Base-by-base conservation (phyloP, 2,113 vertebrate genomes). In the Thamnaconus septentrionalis region DNA sequence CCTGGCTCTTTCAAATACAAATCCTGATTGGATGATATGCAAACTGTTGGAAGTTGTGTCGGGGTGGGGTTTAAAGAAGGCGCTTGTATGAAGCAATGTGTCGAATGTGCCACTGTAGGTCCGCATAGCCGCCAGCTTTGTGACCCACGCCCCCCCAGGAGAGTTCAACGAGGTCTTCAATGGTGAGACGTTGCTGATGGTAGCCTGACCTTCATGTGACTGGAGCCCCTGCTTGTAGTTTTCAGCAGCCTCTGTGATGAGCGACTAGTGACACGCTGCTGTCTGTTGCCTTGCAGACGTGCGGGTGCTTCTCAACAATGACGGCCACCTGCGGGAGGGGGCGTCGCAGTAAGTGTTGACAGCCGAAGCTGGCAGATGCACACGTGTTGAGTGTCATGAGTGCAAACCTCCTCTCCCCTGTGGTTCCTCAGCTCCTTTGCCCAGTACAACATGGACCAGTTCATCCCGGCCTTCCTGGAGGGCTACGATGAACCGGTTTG, bases 391-490 rank as follows among this genome's bases (percentile, higher is more conserved):
- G n/a, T 51, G 9, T 5, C 49, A 12, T 51, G 8, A 10, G 9
- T 9, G 48, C 49, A 11, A 3, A 5, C 44, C 5, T 45, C 44
- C 44, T n/a, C 3, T 51, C 11, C 6, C 11, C n/a, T 51, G 10
- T n/a, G 49, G 11, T 51, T 51, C 4, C 12, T 10, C 70, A 99
- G 97, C 90, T 96, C 96, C 53, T 99, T 99, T 94, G 96, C 97
- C 90, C 96, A 99, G 85, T 99, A 99, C 91, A 99, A 98, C 86
- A 91, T 99, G 96, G 97, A 99, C 92, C 97, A 99, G 86, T 98
- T 99, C 89, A 97, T 96, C 73, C 96, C 97, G 80, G 96, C 96
- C 78, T 98, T 97, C 92, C 85, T 98, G 71, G 95, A 98, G 63
- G 94, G 95, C 87, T 94, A 93, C 2, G 96, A 98, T n/a, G 97